Base-by-base conservation (phyloP, 92 coral and sea anemone species). In the Epizoanthus rinbou region DNA sequence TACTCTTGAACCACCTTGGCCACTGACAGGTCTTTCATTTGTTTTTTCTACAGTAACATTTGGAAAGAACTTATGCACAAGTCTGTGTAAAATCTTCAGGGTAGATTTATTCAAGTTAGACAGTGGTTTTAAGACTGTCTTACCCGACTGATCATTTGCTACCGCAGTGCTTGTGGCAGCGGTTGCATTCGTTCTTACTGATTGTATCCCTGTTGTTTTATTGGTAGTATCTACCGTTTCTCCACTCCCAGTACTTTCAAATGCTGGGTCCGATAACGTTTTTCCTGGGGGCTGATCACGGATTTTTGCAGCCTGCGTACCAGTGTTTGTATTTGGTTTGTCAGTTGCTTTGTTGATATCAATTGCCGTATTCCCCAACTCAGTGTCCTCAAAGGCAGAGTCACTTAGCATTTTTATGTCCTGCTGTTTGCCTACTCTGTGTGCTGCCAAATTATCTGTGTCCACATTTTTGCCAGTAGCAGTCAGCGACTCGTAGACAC, bases 61-160 rank as follows among this genome's bases (percentile, higher is more conserved):
- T 10, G 82, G 82, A 22, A 78, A 78, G 54, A 78, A 78, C 43
- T 73, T 74, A 21, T 84, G 83, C 19, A 75, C 74, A 7, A 53
- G 83, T 39, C 73, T 76, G 57, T 78, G 82, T 37, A 78, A 69
- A 63, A 41, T 69, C 4, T 41, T 62, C 15, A 78, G 70, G 8
- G 82, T 78, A 15, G 82, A 78, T 78, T 62, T 78, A 21, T 24
- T 78, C 39, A 78, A 43, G 71, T 78, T 78, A 41, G 71, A 60
- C 66, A 78, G 52, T 15, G 82, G 82, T 63, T 78, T 78, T 21
- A 78, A 78, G 41, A 78, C 58, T 43, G 82, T 78, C 21, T 78
- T 78, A 17, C 57, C 59, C 31, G 82, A 25, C 23, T 63, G 57
- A 21, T 78, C 17, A 23, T 39, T 62, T 23, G 69, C 4, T 9